phyloP scores from a whole-genome alignment of 2,888 invertebrate genomes.

The Suillia variegata region DNA sequence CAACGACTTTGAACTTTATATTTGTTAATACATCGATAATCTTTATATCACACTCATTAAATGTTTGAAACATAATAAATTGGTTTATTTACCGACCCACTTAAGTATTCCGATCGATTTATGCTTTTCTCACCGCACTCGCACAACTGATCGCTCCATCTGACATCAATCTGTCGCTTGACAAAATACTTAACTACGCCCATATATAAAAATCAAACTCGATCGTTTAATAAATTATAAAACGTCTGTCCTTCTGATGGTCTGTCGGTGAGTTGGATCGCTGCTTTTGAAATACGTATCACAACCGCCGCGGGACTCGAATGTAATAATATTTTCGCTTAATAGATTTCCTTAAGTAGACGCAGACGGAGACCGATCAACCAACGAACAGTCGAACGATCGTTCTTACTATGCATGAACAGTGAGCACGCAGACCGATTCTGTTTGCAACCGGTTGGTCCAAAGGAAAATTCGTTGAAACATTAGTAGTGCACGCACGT shows the following conservation, averaged over 20 bases:
- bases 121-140: no score
- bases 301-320: neutral
- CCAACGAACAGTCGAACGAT: no score
- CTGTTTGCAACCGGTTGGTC: neutral
- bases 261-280: neutral
- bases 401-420: no score
- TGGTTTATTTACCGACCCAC: no score
- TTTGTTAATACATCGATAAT: no score
- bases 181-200: conserved; percentile 21
- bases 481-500: conserved; percentile 22
- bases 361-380: neutral
- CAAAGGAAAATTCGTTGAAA: neutral
- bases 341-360: conserved; percentile 23
- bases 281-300: neutral
- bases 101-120: conserved; percentile 3
- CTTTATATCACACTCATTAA: no score
- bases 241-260: neutral
- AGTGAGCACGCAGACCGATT: neutral
- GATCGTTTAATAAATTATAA: neutral
- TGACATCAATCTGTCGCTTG: conserved; percentile 16
- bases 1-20: no score
- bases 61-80: no score
- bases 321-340: conserved; percentile 20
- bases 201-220: neutral
- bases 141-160: neutral